Conservation (phyloP, 2,113 vertebrate species). For the Catharus fuscescens region DNA sequence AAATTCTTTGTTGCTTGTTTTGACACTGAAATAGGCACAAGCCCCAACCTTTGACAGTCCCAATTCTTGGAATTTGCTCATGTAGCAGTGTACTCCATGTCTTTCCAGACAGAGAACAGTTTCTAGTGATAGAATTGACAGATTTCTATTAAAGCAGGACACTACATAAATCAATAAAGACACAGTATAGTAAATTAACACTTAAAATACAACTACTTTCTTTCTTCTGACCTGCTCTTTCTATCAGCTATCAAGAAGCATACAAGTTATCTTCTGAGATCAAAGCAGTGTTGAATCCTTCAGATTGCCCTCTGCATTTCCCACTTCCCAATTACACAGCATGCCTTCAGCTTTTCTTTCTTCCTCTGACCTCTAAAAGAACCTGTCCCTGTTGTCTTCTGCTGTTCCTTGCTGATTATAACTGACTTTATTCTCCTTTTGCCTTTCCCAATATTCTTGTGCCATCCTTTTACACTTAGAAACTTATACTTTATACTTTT, state of each 20-base stretch:
- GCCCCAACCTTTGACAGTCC: not conserved
- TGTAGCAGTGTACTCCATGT: not conserved
- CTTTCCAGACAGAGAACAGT: not conserved
- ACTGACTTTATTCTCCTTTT: not conserved
- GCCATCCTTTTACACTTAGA: not conserved
- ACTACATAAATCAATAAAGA: not conserved
- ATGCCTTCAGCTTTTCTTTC: not conserved
- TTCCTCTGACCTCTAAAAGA: not conserved
- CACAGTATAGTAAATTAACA: not conserved
- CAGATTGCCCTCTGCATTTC: not conserved
- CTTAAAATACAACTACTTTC: not conserved
- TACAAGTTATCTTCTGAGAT: not conserved
- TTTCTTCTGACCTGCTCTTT: not conserved
- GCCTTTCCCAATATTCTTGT: not conserved
- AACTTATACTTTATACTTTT: not conserved
- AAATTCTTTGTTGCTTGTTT: not conserved
- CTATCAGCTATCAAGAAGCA: not conserved
- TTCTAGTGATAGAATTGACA: not conserved
- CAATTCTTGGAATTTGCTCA: not conserved
- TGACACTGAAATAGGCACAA: not conserved
- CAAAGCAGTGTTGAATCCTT: not conserved
- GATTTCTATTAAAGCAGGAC: not conserved
- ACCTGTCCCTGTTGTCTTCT: not conserved
- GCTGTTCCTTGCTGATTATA: not conserved
- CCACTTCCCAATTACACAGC: not conserved